Percentiles rank a stretch among this genome's conserved stretches.
These are phyloP conservation scores for Conchocele bisecta DNA, from an alignment of 2,888 invertebrate species.

Conservation along the genomic window DNA sequence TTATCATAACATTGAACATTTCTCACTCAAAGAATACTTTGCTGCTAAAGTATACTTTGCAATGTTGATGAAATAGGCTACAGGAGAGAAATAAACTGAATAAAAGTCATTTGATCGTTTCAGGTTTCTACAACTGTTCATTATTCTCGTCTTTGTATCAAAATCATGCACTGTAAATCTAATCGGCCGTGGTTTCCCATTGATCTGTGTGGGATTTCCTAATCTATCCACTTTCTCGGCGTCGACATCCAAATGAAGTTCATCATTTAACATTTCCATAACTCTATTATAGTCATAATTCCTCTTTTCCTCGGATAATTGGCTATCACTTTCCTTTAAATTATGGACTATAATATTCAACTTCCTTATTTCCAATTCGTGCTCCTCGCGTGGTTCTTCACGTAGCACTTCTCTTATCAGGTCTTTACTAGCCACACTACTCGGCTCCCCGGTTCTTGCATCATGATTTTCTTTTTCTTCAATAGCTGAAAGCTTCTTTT, in stretches of 20 bases:
- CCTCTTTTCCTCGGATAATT: not conserved
- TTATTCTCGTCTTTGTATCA: not conserved
- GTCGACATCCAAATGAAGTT: not conserved
- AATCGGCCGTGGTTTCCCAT: not conserved
- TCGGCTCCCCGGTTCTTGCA: not conserved
- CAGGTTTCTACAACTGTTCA: not conserved
- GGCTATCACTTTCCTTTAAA: not conserved
- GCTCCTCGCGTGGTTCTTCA: constrained; percentile 1
- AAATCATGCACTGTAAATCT: not conserved
- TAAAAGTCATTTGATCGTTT: constrained; percentile 1
- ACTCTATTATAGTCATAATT: not conserved
- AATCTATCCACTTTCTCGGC: not conserved
- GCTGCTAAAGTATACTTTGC: too few relatives aligned
- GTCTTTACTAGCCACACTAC: not conserved
- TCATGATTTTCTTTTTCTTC: not conserved
- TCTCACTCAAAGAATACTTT: too few relatives aligned
- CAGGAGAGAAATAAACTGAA: constrained; percentile 10
- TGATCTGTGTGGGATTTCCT: not conserved
- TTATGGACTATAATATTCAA: constrained; percentile 4
- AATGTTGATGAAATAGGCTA: too few relatives aligned
- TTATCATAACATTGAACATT: too few relatives aligned
- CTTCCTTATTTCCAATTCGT: constrained; percentile 1
- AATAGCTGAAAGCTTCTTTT: not conserved
- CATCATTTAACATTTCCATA: not conserved
- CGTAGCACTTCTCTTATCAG: not conserved